These are phyloP conservation scores for Synanceia verrucosa DNA, from an alignment of 2,797 vertebrate genomes.

Conservation along the genomic window DNA sequence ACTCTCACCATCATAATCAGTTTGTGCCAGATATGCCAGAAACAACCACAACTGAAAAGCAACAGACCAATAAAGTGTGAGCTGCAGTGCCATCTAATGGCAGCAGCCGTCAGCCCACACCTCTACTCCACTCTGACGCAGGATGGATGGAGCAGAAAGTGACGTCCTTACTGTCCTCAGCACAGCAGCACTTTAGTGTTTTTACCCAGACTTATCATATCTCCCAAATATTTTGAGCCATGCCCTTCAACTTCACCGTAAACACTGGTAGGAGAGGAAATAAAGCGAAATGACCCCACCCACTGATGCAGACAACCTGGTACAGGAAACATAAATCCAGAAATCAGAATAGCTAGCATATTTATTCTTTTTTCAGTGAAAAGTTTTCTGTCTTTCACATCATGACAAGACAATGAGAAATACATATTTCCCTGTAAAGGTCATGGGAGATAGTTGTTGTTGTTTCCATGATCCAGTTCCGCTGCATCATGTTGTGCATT, in stretches of 20 bases:
- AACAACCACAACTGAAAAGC: neutral
- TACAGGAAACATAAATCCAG: neutral
- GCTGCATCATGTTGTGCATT: too few relatives aligned
- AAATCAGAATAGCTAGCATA: neutral
- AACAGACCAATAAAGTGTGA: slow-evolving; percentile 1
- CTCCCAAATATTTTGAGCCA: neutral
- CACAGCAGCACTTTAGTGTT: neutral
- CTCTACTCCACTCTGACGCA: neutral
- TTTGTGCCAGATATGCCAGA: neutral
- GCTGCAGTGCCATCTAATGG: slow-evolving; percentile 31
- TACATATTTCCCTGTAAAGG: too few relatives aligned
- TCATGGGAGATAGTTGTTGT: too few relatives aligned
- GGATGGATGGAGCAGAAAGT: too few relatives aligned
- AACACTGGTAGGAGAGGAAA: neutral
- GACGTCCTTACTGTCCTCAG: neutral
- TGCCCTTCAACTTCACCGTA: neutral
- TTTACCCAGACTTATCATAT: neutral
- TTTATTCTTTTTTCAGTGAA: neutral
- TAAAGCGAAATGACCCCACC: neutral
- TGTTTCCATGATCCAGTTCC: too few relatives aligned
- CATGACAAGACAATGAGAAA: too few relatives aligned
- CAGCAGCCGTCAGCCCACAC: neutral
- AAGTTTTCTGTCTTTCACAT: too few relatives aligned
- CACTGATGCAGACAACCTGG: neutral
- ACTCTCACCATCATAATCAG: neutral